Conservation (phyloP, 2,797 vertebrate species). For the Paratrypauchen microcephalus region DNA sequence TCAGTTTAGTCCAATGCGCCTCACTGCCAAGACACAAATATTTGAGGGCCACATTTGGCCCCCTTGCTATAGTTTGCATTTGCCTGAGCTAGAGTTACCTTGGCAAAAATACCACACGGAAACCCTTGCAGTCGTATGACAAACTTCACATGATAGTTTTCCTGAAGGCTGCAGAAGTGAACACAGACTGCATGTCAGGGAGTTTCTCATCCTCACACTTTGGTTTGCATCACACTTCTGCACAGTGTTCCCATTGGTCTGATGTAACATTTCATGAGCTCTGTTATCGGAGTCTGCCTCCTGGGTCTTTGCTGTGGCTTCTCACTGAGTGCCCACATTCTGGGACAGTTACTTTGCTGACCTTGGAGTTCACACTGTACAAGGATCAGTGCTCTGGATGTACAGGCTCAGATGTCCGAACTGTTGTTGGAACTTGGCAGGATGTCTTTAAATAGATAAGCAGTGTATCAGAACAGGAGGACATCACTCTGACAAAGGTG, state of each 20-base stretch:
- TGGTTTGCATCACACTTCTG: conserved; percentile 15
- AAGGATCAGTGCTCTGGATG: conserved; percentile 71
- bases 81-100: background rate
- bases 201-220: background rate
- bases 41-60: too few relatives aligned
- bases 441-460: conserved; percentile 82
- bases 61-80: too few relatives aligned
- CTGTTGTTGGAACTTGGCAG: conserved; percentile 43
- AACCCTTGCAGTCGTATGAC: conserved; percentile 32
- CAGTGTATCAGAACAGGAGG: conserved; percentile 60
- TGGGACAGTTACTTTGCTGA: conserved; percentile 44
- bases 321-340: conserved; percentile 25
- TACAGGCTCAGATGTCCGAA: conserved; percentile 62
- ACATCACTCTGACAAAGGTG: conserved; percentile 55
- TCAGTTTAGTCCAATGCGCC: too few relatives aligned
- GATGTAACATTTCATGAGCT: conserved; percentile 3
- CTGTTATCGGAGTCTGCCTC: conserved; percentile 19
- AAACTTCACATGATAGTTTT: conserved; percentile 47
- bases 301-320: conserved; percentile 31
- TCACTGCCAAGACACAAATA: too few relatives aligned
- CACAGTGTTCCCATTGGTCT: background rate
- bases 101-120: background rate
- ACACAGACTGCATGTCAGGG: conserved; percentile 28
- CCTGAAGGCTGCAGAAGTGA: conserved; percentile 5
- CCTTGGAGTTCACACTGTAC: conserved; percentile 63